A percentile compares a stretch with the other conserved stretches of the same genome.
Evolutionary conservation across 2,888 invertebrate species (phyloP).

Genomic region (Drosophila barbarae): DNA sequence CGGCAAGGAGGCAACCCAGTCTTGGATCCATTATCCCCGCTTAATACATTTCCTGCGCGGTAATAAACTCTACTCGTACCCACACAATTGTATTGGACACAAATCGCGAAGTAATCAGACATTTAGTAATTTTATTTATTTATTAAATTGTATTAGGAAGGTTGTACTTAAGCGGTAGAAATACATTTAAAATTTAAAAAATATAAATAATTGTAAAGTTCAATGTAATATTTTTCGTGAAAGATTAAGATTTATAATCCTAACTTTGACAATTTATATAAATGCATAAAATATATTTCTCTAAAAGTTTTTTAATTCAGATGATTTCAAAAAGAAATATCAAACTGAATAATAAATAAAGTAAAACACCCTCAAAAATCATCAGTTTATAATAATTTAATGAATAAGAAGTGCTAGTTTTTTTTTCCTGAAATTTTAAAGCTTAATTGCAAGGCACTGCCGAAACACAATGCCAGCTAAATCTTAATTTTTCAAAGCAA

Average conservation of each 20-base stretch:
- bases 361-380: not conserved
- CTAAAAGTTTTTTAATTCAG: not conserved
- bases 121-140: not conserved
- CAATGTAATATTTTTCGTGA: not conserved
- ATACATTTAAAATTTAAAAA: not conserved
- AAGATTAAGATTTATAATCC: rapidly evolving
- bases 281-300: not conserved
- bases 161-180: not conserved
- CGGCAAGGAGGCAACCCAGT: not conserved
- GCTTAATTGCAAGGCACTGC: not conserved
- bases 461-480: not conserved
- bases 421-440: not conserved
- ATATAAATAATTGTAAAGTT: no score
- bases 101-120: not conserved
- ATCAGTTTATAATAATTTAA: not conserved
- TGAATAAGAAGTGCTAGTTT: not conserved
- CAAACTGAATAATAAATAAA: not conserved
- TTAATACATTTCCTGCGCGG: slow-evolving; percentile 1
- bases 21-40: slow-evolving; percentile 8
- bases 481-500: not conserved
- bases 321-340: not conserved
- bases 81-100: slow-evolving; percentile 5
- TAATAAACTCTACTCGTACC: slow-evolving; percentile 4
- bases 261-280: not conserved
- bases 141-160: not conserved